Conservation (phyloP, 23 tunicate genomes). For the Diplosoma virens region DNA sequence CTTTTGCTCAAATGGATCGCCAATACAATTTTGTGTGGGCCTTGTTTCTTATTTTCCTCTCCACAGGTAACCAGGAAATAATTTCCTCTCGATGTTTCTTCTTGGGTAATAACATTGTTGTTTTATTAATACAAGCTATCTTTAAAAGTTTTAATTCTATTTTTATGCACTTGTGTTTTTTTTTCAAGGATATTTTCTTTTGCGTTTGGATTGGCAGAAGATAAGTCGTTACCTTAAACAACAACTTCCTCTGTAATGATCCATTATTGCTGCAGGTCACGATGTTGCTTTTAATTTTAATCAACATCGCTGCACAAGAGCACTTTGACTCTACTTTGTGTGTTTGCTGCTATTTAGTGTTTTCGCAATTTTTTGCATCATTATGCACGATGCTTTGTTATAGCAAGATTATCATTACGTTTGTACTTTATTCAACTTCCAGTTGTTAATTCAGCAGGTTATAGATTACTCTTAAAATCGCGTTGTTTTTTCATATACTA, state of each 20-base stretch:
- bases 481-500: too few relatives aligned
- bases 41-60: slow-evolving; percentile 39
- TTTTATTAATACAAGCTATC: not conserved
- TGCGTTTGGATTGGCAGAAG: slow-evolving; percentile 37
- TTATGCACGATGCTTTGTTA: too few relatives aligned
- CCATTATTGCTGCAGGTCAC: too few relatives aligned
- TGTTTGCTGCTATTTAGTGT: not conserved
- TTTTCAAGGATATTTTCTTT: slow-evolving; percentile 37
- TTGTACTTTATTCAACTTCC: too few relatives aligned
- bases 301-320: too few relatives aligned
- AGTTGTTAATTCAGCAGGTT: too few relatives aligned
- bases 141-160: not conserved
- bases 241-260: slow-evolving; percentile 36
- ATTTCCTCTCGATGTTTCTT: not conserved
- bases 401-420: too few relatives aligned
- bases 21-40: slow-evolving; percentile 62
- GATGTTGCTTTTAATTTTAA: too few relatives aligned
- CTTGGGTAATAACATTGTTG: not conserved
- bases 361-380: too few relatives aligned
- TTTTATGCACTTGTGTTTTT: too few relatives aligned
- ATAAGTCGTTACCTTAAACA: slow-evolving; percentile 28
- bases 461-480: too few relatives aligned
- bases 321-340: not conserved
- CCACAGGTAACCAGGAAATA: slow-evolving; percentile 31
- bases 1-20: slow-evolving; percentile 8